phyloP scores from a whole-genome alignment of 1,140 invertebrate genomes.

The Pseudomyrmex cubaensis region DNA sequence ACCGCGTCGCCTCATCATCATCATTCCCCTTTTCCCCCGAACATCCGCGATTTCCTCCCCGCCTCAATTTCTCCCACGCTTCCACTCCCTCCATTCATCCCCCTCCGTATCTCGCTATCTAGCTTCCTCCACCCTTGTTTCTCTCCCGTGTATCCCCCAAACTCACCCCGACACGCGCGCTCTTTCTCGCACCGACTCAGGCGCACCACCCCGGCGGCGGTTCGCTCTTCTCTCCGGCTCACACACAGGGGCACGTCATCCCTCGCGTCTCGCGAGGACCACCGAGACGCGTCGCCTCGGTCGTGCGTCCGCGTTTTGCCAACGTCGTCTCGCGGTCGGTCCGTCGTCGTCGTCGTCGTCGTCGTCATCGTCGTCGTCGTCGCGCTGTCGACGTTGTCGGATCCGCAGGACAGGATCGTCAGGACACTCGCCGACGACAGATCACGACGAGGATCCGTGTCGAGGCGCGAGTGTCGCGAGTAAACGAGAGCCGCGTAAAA shows the following conservation, averaged over 20 bases:
- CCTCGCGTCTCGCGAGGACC: slow-evolving; percentile 50
- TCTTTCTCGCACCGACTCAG: slow-evolving; percentile 17
- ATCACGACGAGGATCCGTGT: neutral
- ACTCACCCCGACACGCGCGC: slow-evolving; percentile 14
- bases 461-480: neutral
- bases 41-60: slow-evolving; percentile 17
- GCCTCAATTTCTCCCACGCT: slow-evolving; percentile 42
- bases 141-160: neutral
- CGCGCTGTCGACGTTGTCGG: slow-evolving; percentile 38
- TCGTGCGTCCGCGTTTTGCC: slow-evolving; percentile 45
- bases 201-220: slow-evolving; percentile 5
- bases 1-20: slow-evolving; percentile 9
- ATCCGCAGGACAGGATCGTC: slow-evolving; percentile 18
- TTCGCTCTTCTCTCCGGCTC: slow-evolving; percentile 14
- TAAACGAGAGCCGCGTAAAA: slow-evolving; percentile 4
- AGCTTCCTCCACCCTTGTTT: slow-evolving; percentile 20
- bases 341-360: slow-evolving; percentile 40
- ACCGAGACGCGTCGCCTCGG: slow-evolving; percentile 57
- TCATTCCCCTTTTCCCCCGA: slow-evolving; percentile 20
- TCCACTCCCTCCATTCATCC: slow-evolving; percentile 51
- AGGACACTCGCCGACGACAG: slow-evolving; percentile 34
- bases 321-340: slow-evolving; percentile 40
- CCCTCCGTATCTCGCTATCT: slow-evolving; percentile 16
- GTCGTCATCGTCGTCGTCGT: slow-evolving; percentile 40
- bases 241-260: slow-evolving; percentile 34